Evolutionary conservation across 2,888 invertebrate genomes (phyloP).

Genomic region (Julus scandinavius): DNA sequence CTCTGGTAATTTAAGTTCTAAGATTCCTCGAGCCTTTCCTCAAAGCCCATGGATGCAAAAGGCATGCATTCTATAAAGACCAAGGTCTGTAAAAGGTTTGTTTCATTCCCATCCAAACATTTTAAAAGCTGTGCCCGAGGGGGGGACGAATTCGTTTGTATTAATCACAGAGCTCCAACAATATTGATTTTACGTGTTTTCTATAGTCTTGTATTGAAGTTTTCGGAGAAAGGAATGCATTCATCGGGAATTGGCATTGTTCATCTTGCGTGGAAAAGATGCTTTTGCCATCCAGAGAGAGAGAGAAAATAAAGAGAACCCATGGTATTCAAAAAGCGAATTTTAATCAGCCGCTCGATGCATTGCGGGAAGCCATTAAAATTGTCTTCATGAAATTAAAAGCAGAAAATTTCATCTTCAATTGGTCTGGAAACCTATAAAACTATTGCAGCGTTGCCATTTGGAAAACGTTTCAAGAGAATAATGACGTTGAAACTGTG

Average conservation of each 20-base stretch:
- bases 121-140: neutral
- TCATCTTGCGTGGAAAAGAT: neutral
- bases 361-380: slow-evolving; percentile 33
- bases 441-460: neutral
- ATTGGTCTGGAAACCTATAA: neutral
- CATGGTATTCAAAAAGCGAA: slow-evolving; percentile 7
- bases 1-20: too few relatives aligned
- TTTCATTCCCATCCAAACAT: neutral
- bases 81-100: neutral
- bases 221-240: neutral
- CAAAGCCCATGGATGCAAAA: neutral
- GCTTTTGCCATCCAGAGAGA: neutral
- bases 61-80: neutral
- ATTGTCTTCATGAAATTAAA: slow-evolving; percentile 21
- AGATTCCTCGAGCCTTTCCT: neutral
- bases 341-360: slow-evolving; percentile 14
- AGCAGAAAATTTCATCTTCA: slow-evolving; percentile 16
- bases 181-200: slow-evolving; percentile 26
- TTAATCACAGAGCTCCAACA: slow-evolving; percentile 19
- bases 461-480: neutral
- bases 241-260: slow-evolving; percentile 21
- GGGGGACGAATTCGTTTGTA: slow-evolving; percentile 31
- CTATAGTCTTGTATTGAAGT: neutral
- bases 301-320: neutral
- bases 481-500: neutral